phyloP scores from a whole-genome alignment of 2,888 invertebrate species.

The Caenorhabditis sp. region DNA sequence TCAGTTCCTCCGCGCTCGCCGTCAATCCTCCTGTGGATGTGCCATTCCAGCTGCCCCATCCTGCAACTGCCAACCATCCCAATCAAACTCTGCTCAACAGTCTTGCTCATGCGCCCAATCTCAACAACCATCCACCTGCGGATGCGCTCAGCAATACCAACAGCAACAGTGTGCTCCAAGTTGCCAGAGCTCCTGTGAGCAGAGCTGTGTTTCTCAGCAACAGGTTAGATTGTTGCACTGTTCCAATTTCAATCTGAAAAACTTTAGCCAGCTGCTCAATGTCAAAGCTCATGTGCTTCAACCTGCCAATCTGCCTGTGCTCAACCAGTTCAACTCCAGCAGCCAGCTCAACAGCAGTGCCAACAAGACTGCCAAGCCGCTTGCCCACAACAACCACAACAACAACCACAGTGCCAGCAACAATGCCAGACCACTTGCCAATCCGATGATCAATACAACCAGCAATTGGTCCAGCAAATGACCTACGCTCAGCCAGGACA shows the following conservation, averaged over 20 bases:
- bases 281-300: constrained; percentile 64
- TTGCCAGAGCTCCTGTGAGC: constrained; percentile 66
- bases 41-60: constrained; percentile 64
- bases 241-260: neutral
- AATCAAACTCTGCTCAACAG: constrained; percentile 59
- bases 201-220: constrained; percentile 67
- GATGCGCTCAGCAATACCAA: constrained; percentile 69
- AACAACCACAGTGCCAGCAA: constrained; percentile 63
- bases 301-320: constrained; percentile 66
- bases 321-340: constrained; percentile 50
- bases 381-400: constrained; percentile 54
- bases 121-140: constrained; percentile 64
- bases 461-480: constrained; percentile 69
- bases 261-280: constrained; percentile 56
- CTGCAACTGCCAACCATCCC: constrained; percentile 67
- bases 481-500: constrained; percentile 71
- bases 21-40: constrained; percentile 65
- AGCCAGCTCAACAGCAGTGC: constrained; percentile 65
- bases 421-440: constrained; percentile 68
- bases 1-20: constrained; percentile 63
- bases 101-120: constrained; percentile 68
- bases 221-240: constrained; percentile 51
- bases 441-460: constrained; percentile 69
- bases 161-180: constrained; percentile 66
- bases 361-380: constrained; percentile 65